Percentiles rank a stretch among this genome's conserved stretches.
Evolutionary conservation across 2,888 invertebrate genomes (phyloP).

Genomic region (Orgyia antiqua): DNA sequence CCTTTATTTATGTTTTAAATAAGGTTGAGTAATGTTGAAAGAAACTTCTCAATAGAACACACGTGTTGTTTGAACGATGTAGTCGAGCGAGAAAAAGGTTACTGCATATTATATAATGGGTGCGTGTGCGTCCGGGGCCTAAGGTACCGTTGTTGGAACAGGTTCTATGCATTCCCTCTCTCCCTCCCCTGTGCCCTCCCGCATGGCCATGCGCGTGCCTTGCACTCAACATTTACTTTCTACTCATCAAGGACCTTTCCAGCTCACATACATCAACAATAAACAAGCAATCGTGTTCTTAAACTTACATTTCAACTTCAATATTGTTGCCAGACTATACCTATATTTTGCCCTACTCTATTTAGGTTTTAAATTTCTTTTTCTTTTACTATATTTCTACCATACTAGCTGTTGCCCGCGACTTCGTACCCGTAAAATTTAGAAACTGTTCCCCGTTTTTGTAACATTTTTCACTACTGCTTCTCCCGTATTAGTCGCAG

Average conservation of each 20-base stretch:
- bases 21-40: slow-evolving; percentile 7
- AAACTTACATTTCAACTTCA: too few species aligned
- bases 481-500: too few species aligned
- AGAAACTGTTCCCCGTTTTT: too few species aligned
- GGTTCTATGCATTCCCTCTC: slow-evolving; percentile 53
- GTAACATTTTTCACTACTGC: too few species aligned
- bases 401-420: too few species aligned
- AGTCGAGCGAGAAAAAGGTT: slow-evolving; percentile 62
- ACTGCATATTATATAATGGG: slow-evolving; percentile 75
- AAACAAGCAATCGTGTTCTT: too few species aligned
- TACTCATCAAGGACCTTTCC: slow-evolving; percentile 70
- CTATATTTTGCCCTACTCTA: too few species aligned
- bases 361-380: too few species aligned
- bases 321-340: too few species aligned
- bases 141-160: slow-evolving; percentile 71
- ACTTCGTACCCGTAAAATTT: too few species aligned
- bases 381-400: too few species aligned
- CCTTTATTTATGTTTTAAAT: too few species aligned
- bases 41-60: slow-evolving; percentile 21
- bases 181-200: slow-evolving; percentile 25
- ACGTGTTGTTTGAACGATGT: slow-evolving; percentile 31
- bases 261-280: slow-evolving; percentile 30
- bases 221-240: slow-evolving; percentile 71
- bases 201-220: slow-evolving; percentile 37
- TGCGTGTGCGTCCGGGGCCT: slow-evolving; percentile 60